A percentile compares a stretch with the other conserved stretches of the same genome.
Conservation (phyloP, 1,140 invertebrate genomes). For the Lordiphosa mommai region DNA sequence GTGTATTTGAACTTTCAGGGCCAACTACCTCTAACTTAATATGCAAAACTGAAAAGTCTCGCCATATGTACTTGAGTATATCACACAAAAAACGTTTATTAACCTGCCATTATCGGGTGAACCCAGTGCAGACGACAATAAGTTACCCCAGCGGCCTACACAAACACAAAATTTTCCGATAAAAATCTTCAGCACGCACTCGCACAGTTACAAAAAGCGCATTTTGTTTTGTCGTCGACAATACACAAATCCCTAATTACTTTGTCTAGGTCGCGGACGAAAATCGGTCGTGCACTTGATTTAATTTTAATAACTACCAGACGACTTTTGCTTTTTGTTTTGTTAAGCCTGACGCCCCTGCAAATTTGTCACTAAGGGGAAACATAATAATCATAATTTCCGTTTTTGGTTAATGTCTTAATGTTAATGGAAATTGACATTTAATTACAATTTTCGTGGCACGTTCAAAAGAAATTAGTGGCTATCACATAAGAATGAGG, state of each 20-base stretch:
- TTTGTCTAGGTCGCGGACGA: slow-evolving; percentile 30
- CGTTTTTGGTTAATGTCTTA: slow-evolving; percentile 36
- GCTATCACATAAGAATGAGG: slow-evolving; percentile 16
- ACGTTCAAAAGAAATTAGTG: slow-evolving; percentile 40
- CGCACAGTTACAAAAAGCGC: slow-evolving; percentile 12
- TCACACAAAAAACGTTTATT: slow-evolving; percentile 68
- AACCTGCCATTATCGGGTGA: slow-evolving; percentile 61
- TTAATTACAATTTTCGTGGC: slow-evolving; percentile 39
- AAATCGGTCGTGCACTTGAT: slow-evolving; percentile 58
- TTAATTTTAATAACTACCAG: slow-evolving; percentile 61
- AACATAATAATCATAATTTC: slow-evolving; percentile 12
- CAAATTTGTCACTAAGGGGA: slow-evolving; percentile 38
- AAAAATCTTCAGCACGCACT: slow-evolving; percentile 63
- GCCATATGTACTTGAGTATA: slow-evolving; percentile 30
- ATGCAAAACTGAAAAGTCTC: slow-evolving; percentile 4
- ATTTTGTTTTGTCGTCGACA: slow-evolving; percentile 16
- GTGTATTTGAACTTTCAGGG: no score
- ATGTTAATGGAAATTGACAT: slow-evolving; percentile 67
- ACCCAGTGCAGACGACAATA: slow-evolving; percentile 42
- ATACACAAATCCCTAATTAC: slow-evolving; percentile 43
- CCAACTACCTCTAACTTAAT: no score
- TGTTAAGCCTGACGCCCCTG: slow-evolving; percentile 29
- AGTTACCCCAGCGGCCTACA: slow-evolving; percentile 7
- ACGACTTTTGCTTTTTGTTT: neutral
- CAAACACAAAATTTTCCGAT: slow-evolving; percentile 54